A percentile compares a stretch with the other conserved stretches of the same genome.
phyloP scores from a whole-genome alignment of 2,113 vertebrate species.

The Herpetotheres cachinnans region DNA sequence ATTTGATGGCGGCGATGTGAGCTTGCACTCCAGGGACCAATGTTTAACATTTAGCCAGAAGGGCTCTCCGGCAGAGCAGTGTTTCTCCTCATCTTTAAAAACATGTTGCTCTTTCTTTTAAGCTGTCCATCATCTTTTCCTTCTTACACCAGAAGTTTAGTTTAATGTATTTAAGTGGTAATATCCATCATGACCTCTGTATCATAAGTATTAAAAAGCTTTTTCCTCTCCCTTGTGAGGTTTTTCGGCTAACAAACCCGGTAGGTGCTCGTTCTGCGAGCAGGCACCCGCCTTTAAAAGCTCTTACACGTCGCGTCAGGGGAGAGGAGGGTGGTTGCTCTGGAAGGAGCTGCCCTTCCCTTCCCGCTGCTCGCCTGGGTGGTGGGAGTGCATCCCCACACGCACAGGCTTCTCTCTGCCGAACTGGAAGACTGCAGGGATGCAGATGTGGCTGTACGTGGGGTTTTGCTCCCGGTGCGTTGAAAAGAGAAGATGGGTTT shows the following conservation, averaged over 20 bases:
- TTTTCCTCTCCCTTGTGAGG: background rate
- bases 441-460: background rate
- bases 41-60: background rate
- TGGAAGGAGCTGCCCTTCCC: background rate
- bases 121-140: background rate
- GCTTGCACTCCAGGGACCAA: background rate
- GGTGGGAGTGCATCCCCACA: rapidly evolving
- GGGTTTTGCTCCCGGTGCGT: background rate
- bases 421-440: background rate
- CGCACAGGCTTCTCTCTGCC: background rate
- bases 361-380: background rate
- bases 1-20: background rate
- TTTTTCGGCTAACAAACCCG: background rate
- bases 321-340: too few relatives aligned
- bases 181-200: background rate
- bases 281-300: background rate
- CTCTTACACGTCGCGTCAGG: rapidly evolving
- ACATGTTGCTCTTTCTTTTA: background rate
- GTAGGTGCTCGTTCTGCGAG: rapidly evolving
- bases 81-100: background rate
- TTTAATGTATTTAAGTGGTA: background rate
- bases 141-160: background rate
- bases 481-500: background rate
- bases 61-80: background rate
- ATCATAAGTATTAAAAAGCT: background rate